Evolutionary conservation across 1,140 invertebrate genomes (phyloP), one percentile per base, ranked within the genome.

Genomic region (Centruroides vittatus): DNA sequence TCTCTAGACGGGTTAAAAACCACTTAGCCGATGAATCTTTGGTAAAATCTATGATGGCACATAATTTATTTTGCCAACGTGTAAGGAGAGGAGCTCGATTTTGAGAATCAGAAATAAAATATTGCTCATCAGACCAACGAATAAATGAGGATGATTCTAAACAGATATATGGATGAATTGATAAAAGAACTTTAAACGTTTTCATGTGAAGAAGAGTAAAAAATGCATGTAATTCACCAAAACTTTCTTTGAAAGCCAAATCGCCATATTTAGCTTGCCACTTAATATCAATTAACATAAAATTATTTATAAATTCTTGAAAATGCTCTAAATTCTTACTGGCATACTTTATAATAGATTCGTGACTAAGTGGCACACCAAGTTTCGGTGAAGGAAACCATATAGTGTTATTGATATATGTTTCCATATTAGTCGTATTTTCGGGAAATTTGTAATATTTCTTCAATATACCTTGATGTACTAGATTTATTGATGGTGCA

Each of bases 181-280:
- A 84, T 64, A 92, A 83, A 0, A 86, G 84, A 23, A 91, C 85
- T 70, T 86, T 82, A 60, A 92, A 92, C 3, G 89, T 89, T 67
- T 88, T 76, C 47, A 88, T 82, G 47, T 80, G 74, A 0, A 92
- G 84, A 2, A 86, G 83, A 60, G 87, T 82, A 53, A 82, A 81
- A 69, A 91, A 90, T 67, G 86, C 89, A 3, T 71, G 72, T 57
- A 86, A 88, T 64, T 91, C 87, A 0, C 86, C 89, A 69, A 79
- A 80, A 62, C 70, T 68, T 3, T 61, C 65, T 54, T 76, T 70
- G 64, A 80, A 76, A 35, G 67, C 66, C 59, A 77, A 73, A 65
- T 79, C 77, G 9, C 79, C 79, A 59, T 79, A 77, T 41, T 70
- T 53, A 5, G 71, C 67, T 47, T 78, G 74, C 76, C 77, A 80